These are phyloP conservation scores for Sorex fumeus DNA, from an alignment of 2,113 vertebrate species.

Conservation along the genomic window DNA sequence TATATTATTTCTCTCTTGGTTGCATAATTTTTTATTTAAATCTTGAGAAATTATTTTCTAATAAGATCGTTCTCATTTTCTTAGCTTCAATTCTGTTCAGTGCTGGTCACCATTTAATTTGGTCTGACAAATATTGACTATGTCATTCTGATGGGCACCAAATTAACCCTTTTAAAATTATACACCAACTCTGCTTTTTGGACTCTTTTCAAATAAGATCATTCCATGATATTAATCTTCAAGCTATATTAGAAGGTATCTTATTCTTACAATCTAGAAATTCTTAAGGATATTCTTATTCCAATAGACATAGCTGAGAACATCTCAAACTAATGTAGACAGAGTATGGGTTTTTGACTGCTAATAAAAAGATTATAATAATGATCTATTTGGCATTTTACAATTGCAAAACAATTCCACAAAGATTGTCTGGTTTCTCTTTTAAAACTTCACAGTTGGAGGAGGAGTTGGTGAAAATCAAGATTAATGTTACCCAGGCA, in stretches of 20 bases:
- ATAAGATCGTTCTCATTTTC: slow-evolving; percentile 14
- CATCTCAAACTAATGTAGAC: background rate
- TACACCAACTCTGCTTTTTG: background rate
- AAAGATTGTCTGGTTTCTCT: background rate
- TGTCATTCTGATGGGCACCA: background rate
- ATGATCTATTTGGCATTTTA: background rate
- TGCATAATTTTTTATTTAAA: background rate
- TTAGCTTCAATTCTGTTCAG: slow-evolving; percentile 8
- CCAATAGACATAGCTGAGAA: background rate
- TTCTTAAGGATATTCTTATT: background rate
- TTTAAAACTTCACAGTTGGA: background rate
- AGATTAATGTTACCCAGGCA: slow-evolving; percentile 27
- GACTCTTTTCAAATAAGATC: background rate
- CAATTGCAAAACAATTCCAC: background rate
- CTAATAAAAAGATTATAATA: background rate
- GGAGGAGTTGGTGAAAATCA: slow-evolving; percentile 63
- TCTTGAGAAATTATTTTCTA: background rate
- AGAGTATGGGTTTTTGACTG: background rate
- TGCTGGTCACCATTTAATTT: background rate
- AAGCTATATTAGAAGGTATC: background rate
- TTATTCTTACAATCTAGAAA: background rate
- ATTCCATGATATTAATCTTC: slow-evolving; percentile 15
- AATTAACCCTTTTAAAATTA: slow-evolving; percentile 29
- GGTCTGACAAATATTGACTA: slow-evolving; percentile 46
- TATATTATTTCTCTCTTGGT: background rate